These are phyloP conservation scores for Terrapene triunguis DNA, from an alignment of 2,113 vertebrate species.

Conservation along the genomic window DNA sequence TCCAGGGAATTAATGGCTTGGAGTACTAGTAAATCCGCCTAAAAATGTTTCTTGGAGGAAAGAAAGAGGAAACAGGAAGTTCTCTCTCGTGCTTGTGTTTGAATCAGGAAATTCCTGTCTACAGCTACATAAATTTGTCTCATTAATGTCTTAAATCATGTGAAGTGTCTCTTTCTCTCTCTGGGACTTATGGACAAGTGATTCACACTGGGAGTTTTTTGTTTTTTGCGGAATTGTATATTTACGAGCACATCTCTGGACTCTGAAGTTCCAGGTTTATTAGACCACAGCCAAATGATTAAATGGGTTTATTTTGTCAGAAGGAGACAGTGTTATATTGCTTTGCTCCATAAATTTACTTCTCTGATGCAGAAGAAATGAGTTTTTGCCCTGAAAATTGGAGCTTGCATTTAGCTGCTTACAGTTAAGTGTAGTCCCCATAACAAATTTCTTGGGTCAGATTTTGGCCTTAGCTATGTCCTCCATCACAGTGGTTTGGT, in stretches of 20 bases:
- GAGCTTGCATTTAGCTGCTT: not conserved
- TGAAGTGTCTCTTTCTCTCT: slow-evolving; percentile 18
- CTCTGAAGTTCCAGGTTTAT: not conserved
- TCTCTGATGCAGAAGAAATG: not conserved
- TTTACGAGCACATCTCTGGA: not conserved
- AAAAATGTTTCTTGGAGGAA: not conserved
- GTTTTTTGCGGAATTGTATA: not conserved
- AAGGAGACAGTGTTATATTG: not conserved
- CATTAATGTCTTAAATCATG: slow-evolving; percentile 19
- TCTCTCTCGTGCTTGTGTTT: slow-evolving; percentile 53
- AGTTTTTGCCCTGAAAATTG: not conserved
- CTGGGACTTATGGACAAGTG: slow-evolving; percentile 1
- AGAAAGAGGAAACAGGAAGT: slow-evolving; percentile 23
- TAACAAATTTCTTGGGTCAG: not conserved
- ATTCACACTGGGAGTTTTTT: not conserved
- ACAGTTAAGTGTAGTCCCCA: not conserved
- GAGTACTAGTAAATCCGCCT: not conserved
- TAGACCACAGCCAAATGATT: not conserved
- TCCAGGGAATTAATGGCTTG: not conserved
- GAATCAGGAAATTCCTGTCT: slow-evolving; percentile 73
- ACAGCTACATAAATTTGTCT: slow-evolving; percentile 35
- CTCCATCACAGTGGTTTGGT: not conserved
- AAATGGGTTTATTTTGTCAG: not conserved
- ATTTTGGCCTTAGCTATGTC: not conserved
- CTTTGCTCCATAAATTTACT: not conserved